These are phyloP conservation scores for Eupleurogrammus muticus DNA, from an alignment of 2,797 vertebrate species.

Conservation along the genomic window DNA sequence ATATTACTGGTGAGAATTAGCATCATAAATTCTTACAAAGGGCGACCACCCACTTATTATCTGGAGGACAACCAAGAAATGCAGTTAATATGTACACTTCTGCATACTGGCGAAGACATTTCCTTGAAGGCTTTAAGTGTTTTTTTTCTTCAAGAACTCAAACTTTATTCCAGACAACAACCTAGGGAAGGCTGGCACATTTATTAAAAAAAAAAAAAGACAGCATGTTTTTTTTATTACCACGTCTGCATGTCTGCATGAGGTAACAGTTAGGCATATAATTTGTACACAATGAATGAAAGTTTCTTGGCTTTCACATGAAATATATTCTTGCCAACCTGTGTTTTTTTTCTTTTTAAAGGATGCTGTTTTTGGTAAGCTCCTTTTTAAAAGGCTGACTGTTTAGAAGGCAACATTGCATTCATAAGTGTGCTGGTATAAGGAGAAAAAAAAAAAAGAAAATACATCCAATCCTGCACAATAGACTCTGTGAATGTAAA, in stretches of 20 bases:
- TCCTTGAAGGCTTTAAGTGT: slow-evolving; percentile 30
- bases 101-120: background rate
- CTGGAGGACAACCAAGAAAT: slow-evolving; percentile 15
- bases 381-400: background rate
- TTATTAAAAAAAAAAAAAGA: slow-evolving; percentile 33
- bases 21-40: slow-evolving; percentile 7
- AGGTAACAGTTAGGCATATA: slow-evolving; percentile 38
- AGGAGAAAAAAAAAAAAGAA: background rate
- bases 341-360: slow-evolving; percentile 39
- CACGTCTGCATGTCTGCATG: slow-evolving; percentile 35
- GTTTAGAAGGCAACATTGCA: background rate
- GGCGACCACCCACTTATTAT: slow-evolving; percentile 12
- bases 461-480: background rate
- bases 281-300: slow-evolving; percentile 42
- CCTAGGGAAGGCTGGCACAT: slow-evolving; percentile 26
- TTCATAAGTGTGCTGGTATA: slow-evolving; percentile 12
- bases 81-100: slow-evolving; percentile 5
- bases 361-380: slow-evolving; percentile 10
- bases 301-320: slow-evolving; percentile 33
- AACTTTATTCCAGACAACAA: slow-evolving; percentile 35
- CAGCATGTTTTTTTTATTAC: slow-evolving; percentile 51
- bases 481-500: background rate
- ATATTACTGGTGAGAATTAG: background rate
- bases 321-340: slow-evolving; percentile 16
- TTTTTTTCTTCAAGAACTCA: slow-evolving; percentile 8